Evolutionary conservation across 1,140 invertebrate genomes (phyloP), one percentile per base, ranked within the genome.

Genomic region (Mesaphorura yosii): DNA sequence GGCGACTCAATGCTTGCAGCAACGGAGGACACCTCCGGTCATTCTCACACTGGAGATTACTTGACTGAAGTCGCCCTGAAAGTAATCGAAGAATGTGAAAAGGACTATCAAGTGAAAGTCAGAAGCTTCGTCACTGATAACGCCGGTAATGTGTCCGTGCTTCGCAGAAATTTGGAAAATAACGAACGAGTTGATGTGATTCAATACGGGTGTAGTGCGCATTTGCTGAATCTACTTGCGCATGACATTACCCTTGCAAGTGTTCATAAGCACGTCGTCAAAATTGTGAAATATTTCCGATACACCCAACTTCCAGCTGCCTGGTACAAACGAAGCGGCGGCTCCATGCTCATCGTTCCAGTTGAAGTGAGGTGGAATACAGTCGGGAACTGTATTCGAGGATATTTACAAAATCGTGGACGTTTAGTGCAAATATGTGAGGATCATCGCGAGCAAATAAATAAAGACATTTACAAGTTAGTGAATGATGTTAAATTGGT

Each of bases 221-320:
- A 42, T 22, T 19, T 42, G 6, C 19, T 42, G 7, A 42, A 42
- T 17, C 40, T 42, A 6, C 23, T 42, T 7, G n/a, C 40, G 10
- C 10, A 7, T 6, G 40, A 42, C 23, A 7, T 42, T 22, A 6
- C 10, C 10, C n/a, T 42, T 7, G n/a, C 40, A 10, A 19, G 23
- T 12, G 7, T 42, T 10, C n/a, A 6, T 19, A 22, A n/a, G 10
- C 7, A 6, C 19, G 40, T 42, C 19, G 7, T 42, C n/a, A 42
- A 42, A 42, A 12, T 42, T 19, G 23, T 42, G n/a, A 42, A 42
- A 22, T 42, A 42, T 42, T 42, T 42, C 40, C 6, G 40, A 42
- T 19, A 42, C 23, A 42, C 6, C 7, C 40, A 42, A 19, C 6
- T 10, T 7, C 40, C 40, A 12, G 7, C 7, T 7, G 40, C 40